These are phyloP conservation scores for Nasonia giraulti DNA, from an alignment of 1,140 invertebrate species.

Conservation along the genomic window DNA sequence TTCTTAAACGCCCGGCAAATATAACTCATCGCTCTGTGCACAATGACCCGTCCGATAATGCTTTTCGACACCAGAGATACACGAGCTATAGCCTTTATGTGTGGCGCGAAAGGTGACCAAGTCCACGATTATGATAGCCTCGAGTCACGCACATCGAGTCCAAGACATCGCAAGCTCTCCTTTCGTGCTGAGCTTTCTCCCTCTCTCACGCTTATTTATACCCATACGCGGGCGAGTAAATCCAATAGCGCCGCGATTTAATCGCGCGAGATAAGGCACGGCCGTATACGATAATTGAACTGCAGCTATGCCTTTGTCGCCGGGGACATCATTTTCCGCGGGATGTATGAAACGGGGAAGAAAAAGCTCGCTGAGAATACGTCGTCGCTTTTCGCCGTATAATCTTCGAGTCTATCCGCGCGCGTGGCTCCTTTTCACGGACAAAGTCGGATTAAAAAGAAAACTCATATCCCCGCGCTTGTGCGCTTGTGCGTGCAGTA, in stretches of 20 bases:
- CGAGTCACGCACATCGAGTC: slow-evolving; percentile 2
- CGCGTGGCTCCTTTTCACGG: neutral
- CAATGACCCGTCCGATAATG: neutral
- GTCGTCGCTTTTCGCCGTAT: neutral
- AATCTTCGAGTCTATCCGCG: neutral
- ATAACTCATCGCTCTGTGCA: too few relatives aligned
- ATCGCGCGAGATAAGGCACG: neutral
- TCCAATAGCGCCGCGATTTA: neutral
- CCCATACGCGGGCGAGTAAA: neutral
- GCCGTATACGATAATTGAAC: neutral
- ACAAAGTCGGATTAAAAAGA: slow-evolving; percentile 11
- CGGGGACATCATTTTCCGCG: neutral
- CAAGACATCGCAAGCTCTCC: neutral
- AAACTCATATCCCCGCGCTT: neutral
- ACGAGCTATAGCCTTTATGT: neutral
- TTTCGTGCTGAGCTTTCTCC: neutral
- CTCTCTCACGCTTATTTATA: neutral
- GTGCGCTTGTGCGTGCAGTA: neutral
- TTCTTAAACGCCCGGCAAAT: too few relatives aligned
- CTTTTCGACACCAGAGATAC: neutral
- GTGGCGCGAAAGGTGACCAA: neutral
- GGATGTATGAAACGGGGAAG: neutral
- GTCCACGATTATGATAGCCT: neutral
- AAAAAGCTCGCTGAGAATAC: neutral
- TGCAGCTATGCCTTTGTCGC: neutral